Conservation (phyloP, 2,797 vertebrate genomes). For the Iguana delicatissima region DNA sequence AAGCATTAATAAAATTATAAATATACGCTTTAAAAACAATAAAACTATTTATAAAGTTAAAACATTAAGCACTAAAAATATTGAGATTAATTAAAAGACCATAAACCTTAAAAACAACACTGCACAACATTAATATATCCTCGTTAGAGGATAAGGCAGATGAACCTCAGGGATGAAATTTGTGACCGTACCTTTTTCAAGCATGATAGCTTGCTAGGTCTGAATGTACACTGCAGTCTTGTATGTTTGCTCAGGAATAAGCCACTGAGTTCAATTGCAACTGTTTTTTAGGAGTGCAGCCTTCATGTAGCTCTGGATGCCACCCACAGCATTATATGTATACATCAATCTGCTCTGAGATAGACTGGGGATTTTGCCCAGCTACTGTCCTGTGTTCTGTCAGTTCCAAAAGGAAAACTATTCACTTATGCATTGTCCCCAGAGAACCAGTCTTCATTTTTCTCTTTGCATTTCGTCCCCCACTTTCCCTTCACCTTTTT, state of each 20-base stretch:
- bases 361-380: neutral
- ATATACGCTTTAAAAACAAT: no score
- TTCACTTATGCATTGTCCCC: conserved; percentile 14
- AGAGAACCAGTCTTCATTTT: neutral
- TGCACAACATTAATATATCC: no score
- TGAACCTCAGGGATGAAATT: no score
- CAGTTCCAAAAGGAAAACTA: neutral
- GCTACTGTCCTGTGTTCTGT: neutral
- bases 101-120: no score
- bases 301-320: neutral
- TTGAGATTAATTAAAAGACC: no score
- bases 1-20: no score
- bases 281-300: neutral
- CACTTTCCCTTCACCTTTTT: neutral
- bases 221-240: neutral
- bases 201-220: no score
- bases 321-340: neutral
- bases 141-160: no score
- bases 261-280: neutral
- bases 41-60: no score
- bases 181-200: neutral
- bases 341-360: neutral
- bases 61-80: no score
- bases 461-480: conserved; percentile 2
- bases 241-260: neutral